These are phyloP conservation scores for Cirrhinus molitorella DNA, from an alignment of 2,797 vertebrate genomes.

Conservation along the genomic window DNA sequence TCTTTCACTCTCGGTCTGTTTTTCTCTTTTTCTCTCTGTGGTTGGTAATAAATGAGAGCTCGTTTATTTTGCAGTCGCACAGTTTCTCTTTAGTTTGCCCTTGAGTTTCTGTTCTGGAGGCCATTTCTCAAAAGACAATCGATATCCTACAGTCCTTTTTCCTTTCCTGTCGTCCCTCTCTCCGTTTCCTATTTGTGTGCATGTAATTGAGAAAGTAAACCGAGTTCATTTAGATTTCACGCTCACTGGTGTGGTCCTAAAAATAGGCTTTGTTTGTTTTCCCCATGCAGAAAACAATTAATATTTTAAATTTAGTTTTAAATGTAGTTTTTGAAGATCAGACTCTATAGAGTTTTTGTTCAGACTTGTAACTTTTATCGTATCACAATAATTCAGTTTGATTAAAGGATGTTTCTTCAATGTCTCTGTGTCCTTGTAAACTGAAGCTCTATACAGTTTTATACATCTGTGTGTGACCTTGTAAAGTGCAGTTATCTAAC, in stretches of 20 bases:
- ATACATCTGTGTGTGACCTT: not conserved
- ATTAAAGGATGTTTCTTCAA: not conserved
- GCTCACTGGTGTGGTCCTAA: not conserved
- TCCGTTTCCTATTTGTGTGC: not conserved
- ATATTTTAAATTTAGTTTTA: not conserved
- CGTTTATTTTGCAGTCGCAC: not conserved
- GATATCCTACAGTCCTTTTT: not conserved
- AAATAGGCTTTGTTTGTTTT: not conserved
- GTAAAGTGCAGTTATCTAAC: not conserved
- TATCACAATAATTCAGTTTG: not conserved
- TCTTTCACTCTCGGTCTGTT: not conserved
- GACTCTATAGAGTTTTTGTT: not conserved
- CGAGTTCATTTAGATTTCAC: not conserved
- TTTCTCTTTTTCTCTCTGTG: not conserved
- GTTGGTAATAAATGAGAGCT: not conserved
- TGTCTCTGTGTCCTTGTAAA: not conserved
- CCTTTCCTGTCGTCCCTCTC: not conserved
- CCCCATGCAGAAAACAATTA: not conserved
- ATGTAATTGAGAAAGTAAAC: not conserved
- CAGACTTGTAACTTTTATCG: not conserved
- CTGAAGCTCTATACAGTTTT: not conserved
- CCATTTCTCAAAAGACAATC: slow-evolving; percentile 1
- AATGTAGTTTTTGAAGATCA: not conserved
- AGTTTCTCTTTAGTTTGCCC: not conserved
- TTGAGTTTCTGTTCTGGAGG: not conserved